Evolutionary conservation across 2,888 invertebrate genomes (phyloP).

Genomic region (Pristionchus japonicus): DNA sequence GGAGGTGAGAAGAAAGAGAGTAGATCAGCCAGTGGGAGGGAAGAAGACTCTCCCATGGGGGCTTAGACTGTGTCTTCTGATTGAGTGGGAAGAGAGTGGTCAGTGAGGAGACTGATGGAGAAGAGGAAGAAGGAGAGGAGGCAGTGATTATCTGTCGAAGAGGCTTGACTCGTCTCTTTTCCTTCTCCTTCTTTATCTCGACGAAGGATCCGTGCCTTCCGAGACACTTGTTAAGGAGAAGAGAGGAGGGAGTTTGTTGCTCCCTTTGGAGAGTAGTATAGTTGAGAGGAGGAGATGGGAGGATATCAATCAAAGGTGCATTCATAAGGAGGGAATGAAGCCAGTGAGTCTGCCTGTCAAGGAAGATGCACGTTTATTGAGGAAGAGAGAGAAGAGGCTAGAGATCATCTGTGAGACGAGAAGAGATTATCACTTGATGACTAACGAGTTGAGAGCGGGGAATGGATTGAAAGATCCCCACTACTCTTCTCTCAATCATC

Average conservation of each 20-base stretch:
- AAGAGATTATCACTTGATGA: not conserved
- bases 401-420: not conserved
- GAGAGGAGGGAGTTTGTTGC: not conserved
- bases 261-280: not conserved
- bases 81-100: constrained; percentile 14
- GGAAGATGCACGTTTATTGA: not conserved
- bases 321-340: not conserved
- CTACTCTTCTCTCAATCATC: not conserved
- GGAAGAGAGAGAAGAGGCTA: not conserved
- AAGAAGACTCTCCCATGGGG: not conserved
- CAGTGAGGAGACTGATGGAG: not conserved
- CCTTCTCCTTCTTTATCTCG: constrained; percentile 1
- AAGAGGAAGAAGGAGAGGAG: not conserved
- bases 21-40: not conserved
- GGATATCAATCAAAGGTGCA: constrained; percentile 19
- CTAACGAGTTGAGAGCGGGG: not conserved
- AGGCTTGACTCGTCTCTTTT: not conserved
- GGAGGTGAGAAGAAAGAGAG: not conserved
- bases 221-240: constrained; percentile 9
- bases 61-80: constrained; percentile 8
- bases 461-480: not conserved
- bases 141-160: not conserved
- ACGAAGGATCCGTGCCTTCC: not conserved
- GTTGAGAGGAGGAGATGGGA: not conserved
- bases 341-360: not conserved